phyloP scores from a whole-genome alignment of 2,797 vertebrate genomes.

The Tinamus major region DNA sequence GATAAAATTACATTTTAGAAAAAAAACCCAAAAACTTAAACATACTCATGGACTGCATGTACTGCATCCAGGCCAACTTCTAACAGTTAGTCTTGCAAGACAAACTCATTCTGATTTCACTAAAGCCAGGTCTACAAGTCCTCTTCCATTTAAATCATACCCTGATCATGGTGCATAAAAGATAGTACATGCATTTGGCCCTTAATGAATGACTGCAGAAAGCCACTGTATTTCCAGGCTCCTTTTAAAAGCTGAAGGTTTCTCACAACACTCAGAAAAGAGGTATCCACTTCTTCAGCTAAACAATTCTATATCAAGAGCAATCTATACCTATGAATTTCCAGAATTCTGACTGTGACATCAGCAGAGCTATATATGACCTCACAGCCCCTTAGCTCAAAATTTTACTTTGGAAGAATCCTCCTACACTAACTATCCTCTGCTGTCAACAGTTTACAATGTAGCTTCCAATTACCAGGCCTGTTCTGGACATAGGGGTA shows the following conservation, averaged over 20 bases:
- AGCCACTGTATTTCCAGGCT: not conserved
- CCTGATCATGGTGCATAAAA: not conserved
- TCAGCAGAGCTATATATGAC: not conserved
- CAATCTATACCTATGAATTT: not conserved
- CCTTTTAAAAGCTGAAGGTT: not conserved
- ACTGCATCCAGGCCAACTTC: not conserved
- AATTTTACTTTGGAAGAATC: not conserved
- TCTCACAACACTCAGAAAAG: not conserved
- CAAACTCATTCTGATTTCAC: not conserved
- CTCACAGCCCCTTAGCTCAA: not conserved
- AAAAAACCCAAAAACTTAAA: not conserved
- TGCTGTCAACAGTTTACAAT: not conserved
- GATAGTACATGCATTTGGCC: not conserved
- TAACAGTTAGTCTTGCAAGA: not conserved
- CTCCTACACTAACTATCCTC: not conserved
- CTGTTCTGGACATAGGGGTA: not conserved
- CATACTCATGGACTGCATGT: not conserved
- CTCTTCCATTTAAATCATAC: not conserved
- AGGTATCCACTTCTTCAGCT: not conserved
- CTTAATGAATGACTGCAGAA: not conserved
- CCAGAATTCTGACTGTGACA: not conserved
- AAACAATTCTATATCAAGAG: not conserved
- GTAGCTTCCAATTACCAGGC: not conserved
- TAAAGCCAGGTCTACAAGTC: not conserved
- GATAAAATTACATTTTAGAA: constrained; percentile 11